phyloP scores from a whole-genome alignment of 2,113 vertebrate genomes.

The Otocyon megalotis region DNA sequence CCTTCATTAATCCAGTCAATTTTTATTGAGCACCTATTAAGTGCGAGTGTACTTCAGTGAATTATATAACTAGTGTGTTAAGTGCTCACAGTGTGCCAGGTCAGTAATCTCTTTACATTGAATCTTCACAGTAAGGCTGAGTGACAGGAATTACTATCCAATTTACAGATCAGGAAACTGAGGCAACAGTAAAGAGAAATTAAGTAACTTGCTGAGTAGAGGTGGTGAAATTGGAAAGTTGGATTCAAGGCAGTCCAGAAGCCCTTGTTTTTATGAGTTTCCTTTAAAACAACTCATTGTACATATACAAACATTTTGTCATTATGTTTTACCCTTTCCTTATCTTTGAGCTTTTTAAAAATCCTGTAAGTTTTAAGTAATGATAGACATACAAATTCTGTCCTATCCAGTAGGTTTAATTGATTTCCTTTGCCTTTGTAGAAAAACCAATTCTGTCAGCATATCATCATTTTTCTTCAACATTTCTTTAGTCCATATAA shows the following conservation, averaged over 20 bases:
- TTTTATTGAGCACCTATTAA: neutral
- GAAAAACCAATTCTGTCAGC: neutral
- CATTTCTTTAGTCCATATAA: neutral
- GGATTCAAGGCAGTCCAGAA: neutral
- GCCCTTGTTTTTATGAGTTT: neutral
- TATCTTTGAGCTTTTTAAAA: neutral
- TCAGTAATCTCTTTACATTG: neutral
- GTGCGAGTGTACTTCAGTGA: neutral
- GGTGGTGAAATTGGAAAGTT: neutral
- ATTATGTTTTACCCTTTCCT: neutral
- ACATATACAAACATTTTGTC: neutral
- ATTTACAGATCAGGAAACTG: neutral
- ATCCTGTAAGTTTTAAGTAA: neutral
- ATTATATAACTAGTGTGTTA: too few relatives aligned
- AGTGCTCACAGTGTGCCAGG: neutral
- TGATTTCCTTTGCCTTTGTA: neutral
- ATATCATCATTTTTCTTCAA: neutral
- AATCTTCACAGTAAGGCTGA: neutral
- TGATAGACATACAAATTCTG: neutral
- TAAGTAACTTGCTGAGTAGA: neutral
- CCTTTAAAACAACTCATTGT: neutral
- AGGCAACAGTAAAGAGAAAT: neutral
- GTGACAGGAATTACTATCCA: neutral
- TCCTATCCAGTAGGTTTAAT: neutral
- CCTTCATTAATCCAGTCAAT: neutral